Evolutionary conservation across 2,888 invertebrate genomes (phyloP), one percentile per base, ranked within the genome.

Genomic region (Polymixis flavicincta): DNA sequence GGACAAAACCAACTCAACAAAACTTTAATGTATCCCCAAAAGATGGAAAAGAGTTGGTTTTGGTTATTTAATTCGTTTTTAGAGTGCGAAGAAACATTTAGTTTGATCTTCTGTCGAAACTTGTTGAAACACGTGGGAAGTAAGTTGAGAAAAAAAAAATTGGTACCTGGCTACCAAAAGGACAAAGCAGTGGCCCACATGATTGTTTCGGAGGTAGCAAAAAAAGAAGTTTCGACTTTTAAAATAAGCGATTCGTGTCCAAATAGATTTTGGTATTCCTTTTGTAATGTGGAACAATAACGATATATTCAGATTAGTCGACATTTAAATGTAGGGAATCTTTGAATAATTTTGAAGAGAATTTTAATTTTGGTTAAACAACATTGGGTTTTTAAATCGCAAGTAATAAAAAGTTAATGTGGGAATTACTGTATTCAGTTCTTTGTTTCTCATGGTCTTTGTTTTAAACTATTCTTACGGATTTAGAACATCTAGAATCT

Each of bases 31-130:
- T 3, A 28, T 57, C 17, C 14, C n/a, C 17, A 57, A 57, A n/a
- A n/a, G n/a, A n/a, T n/a, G n/a, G n/a, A n/a, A n/a, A n/a, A n/a
- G n/a, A n/a, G n/a, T n/a, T n/a, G n/a, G 55, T 67, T 50, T 55
- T 52, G 69, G 32, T 37, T 66, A 71, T 60, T 64, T 66, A 55
- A 73, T 68, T 78, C 19, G 22, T 42, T 71, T 80, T 73, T 78
- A 13, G 63, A 69, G 74, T 74, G 42, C n/a, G n/a, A n/a, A n/a
- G n/a, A n/a, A n/a, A n/a, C n/a, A n/a, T n/a, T 71, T 22, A 68
- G 45, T 22, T 65, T 79, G 76, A 81, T 82, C 82, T 85, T 85
- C 80, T 83, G 79, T 75, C 65, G 74, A 86, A 85, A 81, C 70
- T 25, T 68, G 37, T 74, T 50, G 13, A 70, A 19, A 48, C n/a